Conservation (phyloP, 1,140 invertebrate genomes). For the Mamestra configurata region DNA sequence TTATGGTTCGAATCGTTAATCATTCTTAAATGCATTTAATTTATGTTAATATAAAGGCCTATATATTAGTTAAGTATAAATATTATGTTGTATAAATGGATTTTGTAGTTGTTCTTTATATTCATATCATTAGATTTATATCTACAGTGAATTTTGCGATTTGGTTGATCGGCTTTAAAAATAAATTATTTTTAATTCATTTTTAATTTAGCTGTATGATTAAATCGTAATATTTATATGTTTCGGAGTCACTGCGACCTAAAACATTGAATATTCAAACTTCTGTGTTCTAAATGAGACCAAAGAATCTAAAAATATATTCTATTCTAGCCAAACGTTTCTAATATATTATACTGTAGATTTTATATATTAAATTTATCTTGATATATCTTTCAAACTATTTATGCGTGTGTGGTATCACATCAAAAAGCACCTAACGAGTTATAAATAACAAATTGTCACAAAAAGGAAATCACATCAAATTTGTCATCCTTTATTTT, state of each 20-base stretch:
- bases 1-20: slow-evolving; percentile 35
- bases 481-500: no score
- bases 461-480: background rate
- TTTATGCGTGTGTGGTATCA: background rate
- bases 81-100: slow-evolving; percentile 37
- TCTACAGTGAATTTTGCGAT: slow-evolving; percentile 38
- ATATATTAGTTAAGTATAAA: slow-evolving; percentile 45
- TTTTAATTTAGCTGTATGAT: slow-evolving; percentile 32
- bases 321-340: slow-evolving; percentile 22
- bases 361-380: slow-evolving; percentile 46
- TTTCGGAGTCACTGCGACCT: slow-evolving; percentile 32
- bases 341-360: slow-evolving; percentile 49
- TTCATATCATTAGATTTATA: slow-evolving; percentile 47
- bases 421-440: background rate
- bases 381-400: slow-evolving; percentile 19
- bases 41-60: slow-evolving; percentile 37
- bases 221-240: slow-evolving; percentile 9
- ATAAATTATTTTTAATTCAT: slow-evolving; percentile 39
- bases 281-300: slow-evolving; percentile 67
- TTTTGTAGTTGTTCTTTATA: slow-evolving; percentile 47
- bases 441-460: no score
- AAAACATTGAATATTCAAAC: slow-evolving; percentile 35
- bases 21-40: slow-evolving; percentile 39
- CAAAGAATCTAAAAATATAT: slow-evolving; percentile 54
- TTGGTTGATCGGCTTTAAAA: slow-evolving; percentile 71